These are phyloP conservation scores for Mesorhabditis sp. DNA, from an alignment of 2,888 invertebrate genomes.

Conservation along the genomic window DNA sequence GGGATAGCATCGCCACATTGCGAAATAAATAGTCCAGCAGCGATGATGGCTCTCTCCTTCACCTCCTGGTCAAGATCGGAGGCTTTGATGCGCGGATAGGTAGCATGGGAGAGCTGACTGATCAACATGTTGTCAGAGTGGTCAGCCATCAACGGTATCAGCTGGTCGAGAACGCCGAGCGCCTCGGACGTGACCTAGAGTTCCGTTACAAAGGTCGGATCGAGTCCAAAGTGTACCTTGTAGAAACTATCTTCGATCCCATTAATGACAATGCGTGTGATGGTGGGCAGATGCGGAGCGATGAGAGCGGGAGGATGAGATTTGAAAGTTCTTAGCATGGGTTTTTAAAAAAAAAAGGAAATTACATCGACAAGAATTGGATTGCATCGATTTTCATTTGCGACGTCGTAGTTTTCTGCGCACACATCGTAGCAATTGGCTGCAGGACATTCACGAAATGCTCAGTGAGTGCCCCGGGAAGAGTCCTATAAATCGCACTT, in stretches of 20 bases:
- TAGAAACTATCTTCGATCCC: constrained; percentile 94
- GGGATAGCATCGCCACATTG: constrained; percentile 81
- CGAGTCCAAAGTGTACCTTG: constrained; percentile 68
- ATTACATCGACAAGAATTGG: constrained; percentile 75
- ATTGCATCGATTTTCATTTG: constrained; percentile 92
- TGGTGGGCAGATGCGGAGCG: constrained; percentile 65
- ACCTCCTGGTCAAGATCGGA: constrained; percentile 94
- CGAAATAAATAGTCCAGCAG: constrained; percentile 75
- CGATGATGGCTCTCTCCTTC: constrained; percentile 95
- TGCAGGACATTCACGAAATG: constrained; percentile 81
- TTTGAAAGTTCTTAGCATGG: constrained; percentile 9
- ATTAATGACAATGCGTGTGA: constrained; percentile 71
- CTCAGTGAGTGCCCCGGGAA: constrained; percentile 72
- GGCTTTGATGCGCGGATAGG: constrained; percentile 79
- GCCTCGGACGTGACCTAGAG: constrained; percentile 32
- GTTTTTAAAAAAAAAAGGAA: neutral
- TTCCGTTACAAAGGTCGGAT: neutral
- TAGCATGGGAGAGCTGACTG: constrained; percentile 72
- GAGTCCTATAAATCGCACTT: constrained; percentile 19
- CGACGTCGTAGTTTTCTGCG: constrained; percentile 29
- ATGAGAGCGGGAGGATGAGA: constrained; percentile 64
- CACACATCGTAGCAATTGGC: constrained; percentile 73
- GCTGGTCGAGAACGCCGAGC: constrained; percentile 17
- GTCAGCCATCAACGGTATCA: constrained; percentile 15
- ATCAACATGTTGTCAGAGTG: neutral